These are phyloP conservation scores for Sakesphorus luctuosus DNA, from an alignment of 2,113 vertebrate species.

Conservation along the genomic window DNA sequence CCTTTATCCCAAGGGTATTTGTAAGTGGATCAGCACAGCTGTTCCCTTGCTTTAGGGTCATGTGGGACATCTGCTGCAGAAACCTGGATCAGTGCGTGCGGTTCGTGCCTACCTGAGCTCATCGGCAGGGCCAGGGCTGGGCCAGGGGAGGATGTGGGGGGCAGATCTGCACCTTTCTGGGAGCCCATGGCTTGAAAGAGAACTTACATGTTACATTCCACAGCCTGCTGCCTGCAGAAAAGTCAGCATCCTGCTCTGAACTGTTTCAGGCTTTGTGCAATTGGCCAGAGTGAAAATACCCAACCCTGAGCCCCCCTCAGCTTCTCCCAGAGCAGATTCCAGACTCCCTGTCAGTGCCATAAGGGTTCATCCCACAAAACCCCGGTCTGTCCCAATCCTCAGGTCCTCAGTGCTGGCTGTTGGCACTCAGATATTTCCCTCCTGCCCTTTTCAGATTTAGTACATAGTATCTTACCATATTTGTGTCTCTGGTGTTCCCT, in stretches of 20 bases:
- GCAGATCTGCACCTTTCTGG: not conserved
- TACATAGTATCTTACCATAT: not conserved
- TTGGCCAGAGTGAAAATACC: not conserved
- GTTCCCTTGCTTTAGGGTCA: conserved; percentile 62
- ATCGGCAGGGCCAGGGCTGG: not conserved
- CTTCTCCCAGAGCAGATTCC: not conserved
- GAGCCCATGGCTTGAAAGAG: not conserved
- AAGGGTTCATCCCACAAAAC: not conserved
- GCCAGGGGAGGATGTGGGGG: not conserved
- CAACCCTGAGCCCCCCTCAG: not conserved
- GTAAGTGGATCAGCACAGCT: conserved; percentile 63
- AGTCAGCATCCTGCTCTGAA: not conserved
- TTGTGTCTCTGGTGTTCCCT: not conserved
- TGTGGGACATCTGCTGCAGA: conserved; percentile 72
- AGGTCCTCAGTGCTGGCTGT: not conserved
- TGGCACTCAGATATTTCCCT: not conserved
- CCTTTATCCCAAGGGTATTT: conserved; percentile 64
- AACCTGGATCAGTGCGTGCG: not conserved
- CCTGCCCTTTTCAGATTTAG: not conserved
- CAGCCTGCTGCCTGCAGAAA: not conserved
- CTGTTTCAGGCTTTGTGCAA: not conserved
- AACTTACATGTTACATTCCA: not conserved
- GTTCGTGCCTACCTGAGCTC: not conserved
- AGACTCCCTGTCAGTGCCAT: not conserved
- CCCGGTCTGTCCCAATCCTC: not conserved